These are phyloP conservation scores for Cavia aperea DNA, from an alignment of 2,113 vertebrate species.

Conservation along the genomic window DNA sequence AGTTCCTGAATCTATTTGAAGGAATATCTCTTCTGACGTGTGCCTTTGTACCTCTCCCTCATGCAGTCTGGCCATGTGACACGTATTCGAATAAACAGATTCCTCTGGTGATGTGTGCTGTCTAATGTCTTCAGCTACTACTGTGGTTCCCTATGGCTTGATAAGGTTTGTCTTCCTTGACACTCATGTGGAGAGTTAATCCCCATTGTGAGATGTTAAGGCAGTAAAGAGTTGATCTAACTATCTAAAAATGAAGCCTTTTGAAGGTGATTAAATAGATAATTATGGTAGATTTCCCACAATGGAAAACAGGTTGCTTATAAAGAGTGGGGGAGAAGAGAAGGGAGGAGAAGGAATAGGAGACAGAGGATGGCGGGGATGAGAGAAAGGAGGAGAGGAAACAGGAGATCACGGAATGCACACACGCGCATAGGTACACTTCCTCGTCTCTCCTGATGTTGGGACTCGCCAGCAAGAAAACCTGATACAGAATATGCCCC, in stretches of 20 bases:
- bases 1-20: not conserved
- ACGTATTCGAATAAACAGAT: rapidly evolving
- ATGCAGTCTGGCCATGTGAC: rapidly evolving
- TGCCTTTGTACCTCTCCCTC: not conserved
- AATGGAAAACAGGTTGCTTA: not conserved
- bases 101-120: rapidly evolving
- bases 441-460: not conserved
- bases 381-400: not conserved
- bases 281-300: not conserved
- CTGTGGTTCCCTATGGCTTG: not conserved
- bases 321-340: not conserved
- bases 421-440: rapidly evolving
- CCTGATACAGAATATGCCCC: not conserved
- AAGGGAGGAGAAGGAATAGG: not conserved
- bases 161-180: not conserved
- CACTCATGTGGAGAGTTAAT: not conserved
- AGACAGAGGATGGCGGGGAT: no score
- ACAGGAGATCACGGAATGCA: not conserved
- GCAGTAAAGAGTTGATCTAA: not conserved
- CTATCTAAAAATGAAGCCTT: not conserved
- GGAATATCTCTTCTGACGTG: not conserved
- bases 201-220: not conserved
- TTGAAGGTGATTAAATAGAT: not conserved
- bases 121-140: not conserved
- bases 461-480: not conserved